These are phyloP conservation scores for Irena cyanogastra DNA, from an alignment of 2,113 vertebrate species.

Conservation along the genomic window DNA sequence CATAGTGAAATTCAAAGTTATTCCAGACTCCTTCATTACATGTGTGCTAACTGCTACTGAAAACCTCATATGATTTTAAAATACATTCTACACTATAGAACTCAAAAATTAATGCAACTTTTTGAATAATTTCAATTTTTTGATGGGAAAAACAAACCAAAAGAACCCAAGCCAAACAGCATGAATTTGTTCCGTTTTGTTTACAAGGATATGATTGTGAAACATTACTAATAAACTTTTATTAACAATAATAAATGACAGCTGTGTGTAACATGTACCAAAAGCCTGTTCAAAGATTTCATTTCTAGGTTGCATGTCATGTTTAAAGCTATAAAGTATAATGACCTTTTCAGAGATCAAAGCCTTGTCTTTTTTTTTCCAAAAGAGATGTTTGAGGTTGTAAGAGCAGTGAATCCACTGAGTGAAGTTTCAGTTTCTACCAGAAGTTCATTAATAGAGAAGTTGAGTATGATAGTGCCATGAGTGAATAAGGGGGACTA, in stretches of 20 bases:
- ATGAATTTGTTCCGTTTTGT: conserved; percentile 24
- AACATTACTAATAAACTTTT: conserved; percentile 51
- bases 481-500: not conserved
- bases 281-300: conserved; percentile 23
- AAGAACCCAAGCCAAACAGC: not conserved
- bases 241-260: conserved; percentile 58
- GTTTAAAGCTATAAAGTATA: conserved; percentile 26
- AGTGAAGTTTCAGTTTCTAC: not conserved
- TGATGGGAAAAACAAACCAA: not conserved
- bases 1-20: conserved; percentile 12
- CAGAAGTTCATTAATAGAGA: not conserved
- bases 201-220: conserved; percentile 53
- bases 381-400: not conserved
- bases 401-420: not conserved
- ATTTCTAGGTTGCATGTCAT: conserved; percentile 35
- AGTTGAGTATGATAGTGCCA: not conserved
- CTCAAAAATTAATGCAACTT: not conserved
- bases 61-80: not conserved
- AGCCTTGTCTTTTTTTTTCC: not conserved
- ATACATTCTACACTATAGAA: not conserved
- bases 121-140: not conserved
- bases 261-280: conserved; percentile 33
- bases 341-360: conserved; percentile 40
- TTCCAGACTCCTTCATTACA: not conserved
- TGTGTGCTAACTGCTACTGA: not conserved